Base-by-base conservation (phyloP, 2,888 invertebrate genomes). In the Chirona hameri region DNA sequence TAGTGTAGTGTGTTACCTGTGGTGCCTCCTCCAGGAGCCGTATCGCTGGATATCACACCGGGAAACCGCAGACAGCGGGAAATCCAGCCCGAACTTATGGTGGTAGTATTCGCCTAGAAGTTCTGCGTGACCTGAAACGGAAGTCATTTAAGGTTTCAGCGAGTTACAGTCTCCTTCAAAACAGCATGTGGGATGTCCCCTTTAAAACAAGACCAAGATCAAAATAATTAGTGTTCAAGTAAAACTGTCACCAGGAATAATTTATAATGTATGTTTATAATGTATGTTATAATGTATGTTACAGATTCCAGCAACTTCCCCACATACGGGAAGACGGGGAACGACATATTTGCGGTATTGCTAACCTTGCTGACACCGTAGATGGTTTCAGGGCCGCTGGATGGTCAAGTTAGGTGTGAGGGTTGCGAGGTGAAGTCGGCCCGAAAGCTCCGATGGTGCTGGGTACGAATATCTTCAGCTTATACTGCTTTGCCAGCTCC, bases 391-490 rank as follows among this genome's bases (percentile, higher is more conserved):
- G 95, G n/a, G 95, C 86, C 95, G 90, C 88, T 95, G 94, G 86
- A 97, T 91, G 79, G 95, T 94, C 39, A 96, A 88, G 89, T 97
- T 96, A 29, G 97, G 97, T 0, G 97, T 97, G 18, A n/a, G 94
- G 94, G 88, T 95, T 94, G 83, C 95, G 90, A 0, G 97, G 97
- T 10, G 96, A 95, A 86, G 95, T 95, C 0, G 96, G 96, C 0
- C 97, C 97, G 87, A 97, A 97, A 0, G 97, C 96, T 15, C 96
- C 97, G 86, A 97, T 97, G 4, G 97, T 97, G 87, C 95, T 95
- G 0, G 97, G 97, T 55, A 97, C 94, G 88, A 97, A 97, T 83
- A 97, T 91, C 85, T 90, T 92, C 81, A 97, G 89, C 85, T 92
- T 92, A 88, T 96, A 96, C 87, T 95, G 95, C 87, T 93, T 95